phyloP scores from a whole-genome alignment of 2,888 invertebrate genomes.

The Coleophora flavipennella region DNA sequence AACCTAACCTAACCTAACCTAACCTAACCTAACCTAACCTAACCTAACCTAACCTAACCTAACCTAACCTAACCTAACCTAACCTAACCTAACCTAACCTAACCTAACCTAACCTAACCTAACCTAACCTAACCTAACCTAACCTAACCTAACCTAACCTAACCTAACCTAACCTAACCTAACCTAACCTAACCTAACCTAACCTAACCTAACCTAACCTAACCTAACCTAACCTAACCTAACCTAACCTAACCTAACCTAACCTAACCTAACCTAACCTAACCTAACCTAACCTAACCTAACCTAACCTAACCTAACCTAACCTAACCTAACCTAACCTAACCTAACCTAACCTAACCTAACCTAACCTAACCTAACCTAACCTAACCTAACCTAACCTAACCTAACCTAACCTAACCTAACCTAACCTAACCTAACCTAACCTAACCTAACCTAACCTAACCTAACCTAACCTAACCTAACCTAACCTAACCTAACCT shows the following conservation, averaged over 20 bases:
- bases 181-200: conserved; percentile 10
- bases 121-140: conserved; percentile 10
- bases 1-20: conserved; percentile 8
- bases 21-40: conserved; percentile 5
- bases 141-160: conserved; percentile 13
- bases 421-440: conserved; percentile 17
- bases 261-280: conserved; percentile 12
- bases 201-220: conserved; percentile 13
- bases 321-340: conserved; percentile 14
- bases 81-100: conserved; percentile 10
- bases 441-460: conserved; percentile 18
- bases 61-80: conserved; percentile 10
- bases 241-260: conserved; percentile 12
- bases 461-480: conserved; percentile 13
- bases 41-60: conserved; percentile 7
- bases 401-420: conserved; percentile 19
- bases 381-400: conserved; percentile 16
- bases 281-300: conserved; percentile 10
- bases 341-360: conserved; percentile 14
- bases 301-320: conserved; percentile 12
- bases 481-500: conserved; percentile 11
- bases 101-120: conserved; percentile 9
- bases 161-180: conserved; percentile 10
- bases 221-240: conserved; percentile 13
- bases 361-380: conserved; percentile 14